Evolutionary conservation across 1,140 invertebrate genomes (phyloP).

Genomic region (Proales similis): DNA sequence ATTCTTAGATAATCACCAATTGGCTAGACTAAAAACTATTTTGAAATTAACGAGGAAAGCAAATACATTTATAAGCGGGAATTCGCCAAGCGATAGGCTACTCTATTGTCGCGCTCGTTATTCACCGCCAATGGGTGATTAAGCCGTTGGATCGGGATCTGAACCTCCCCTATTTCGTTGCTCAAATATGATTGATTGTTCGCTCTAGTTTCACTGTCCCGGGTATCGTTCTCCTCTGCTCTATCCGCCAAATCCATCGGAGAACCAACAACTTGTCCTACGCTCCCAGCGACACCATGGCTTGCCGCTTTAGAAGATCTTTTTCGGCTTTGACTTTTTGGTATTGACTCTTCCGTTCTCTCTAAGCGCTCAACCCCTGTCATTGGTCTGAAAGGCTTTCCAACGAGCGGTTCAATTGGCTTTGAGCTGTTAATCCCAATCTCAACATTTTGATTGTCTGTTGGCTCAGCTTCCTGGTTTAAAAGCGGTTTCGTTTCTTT

Average conservation of each 20-base stretch:
- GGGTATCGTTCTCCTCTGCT: not conserved
- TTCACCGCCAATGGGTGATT: too few species aligned
- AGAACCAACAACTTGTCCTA: constrained; percentile 14
- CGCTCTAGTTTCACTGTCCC: not conserved
- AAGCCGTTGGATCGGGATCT: constrained; percentile 33
- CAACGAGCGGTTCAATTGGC: not conserved
- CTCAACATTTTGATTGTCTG: not conserved
- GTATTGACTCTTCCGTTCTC: constrained; percentile 16
- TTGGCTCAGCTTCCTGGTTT: not conserved
- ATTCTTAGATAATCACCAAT: too few species aligned
- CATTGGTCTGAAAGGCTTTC: not conserved
- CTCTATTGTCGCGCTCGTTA: too few species aligned
- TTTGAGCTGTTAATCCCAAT: not conserved
- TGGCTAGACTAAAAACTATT: too few species aligned
- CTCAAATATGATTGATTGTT: not conserved
- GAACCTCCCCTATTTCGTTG: constrained; percentile 26
- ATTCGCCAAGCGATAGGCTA: too few species aligned
- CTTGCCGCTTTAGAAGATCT: not conserved
- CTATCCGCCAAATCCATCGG: constrained; percentile 22
- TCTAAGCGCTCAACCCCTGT: constrained; percentile 31
- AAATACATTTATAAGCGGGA: too few species aligned
- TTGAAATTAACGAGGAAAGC: too few species aligned
- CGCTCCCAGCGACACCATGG: constrained; percentile 11
- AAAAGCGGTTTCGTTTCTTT: constrained; percentile 21
- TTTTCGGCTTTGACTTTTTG: constrained; percentile 17